These are phyloP conservation scores for Percopsis omiscomaycus DNA, from an alignment of 2,797 vertebrate species.

Conservation along the genomic window DNA sequence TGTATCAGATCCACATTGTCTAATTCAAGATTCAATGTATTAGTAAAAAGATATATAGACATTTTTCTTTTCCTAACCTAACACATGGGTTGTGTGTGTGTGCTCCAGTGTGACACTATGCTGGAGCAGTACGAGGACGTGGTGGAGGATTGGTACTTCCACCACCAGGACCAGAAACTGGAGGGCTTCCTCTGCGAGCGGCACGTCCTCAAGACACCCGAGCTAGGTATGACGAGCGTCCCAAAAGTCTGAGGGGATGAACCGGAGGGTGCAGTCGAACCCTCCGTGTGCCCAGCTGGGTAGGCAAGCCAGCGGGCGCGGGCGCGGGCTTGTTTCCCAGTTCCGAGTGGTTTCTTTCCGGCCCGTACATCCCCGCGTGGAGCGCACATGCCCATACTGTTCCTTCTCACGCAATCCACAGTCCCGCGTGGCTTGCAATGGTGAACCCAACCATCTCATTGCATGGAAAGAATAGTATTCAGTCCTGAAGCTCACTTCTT, in stretches of 20 bases:
- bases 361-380: too few relatives aligned
- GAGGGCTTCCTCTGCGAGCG: conserved; percentile 81
- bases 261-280: too few relatives aligned
- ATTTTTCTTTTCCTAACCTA: neutral
- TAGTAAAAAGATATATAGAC: too few relatives aligned
- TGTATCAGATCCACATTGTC: too few relatives aligned
- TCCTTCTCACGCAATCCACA: too few relatives aligned
- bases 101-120: conserved; percentile 85
- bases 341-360: too few relatives aligned
- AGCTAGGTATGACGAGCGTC: conserved; percentile 66
- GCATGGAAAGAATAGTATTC: neutral
- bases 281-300: too few relatives aligned
- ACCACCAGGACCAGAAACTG: conserved; percentile 82
- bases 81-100: conserved; percentile 9
- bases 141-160: conserved; percentile 88
- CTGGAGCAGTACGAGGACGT: conserved; percentile 85
- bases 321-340: too few relatives aligned
- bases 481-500: neutral
- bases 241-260: too few relatives aligned
- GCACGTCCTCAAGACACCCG: conserved; percentile 74
- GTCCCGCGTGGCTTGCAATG: neutral
- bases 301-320: too few relatives aligned
- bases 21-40: too few relatives aligned
- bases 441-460: neutral
- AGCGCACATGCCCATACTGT: too few relatives aligned